Evolutionary conservation across 2,113 vertebrate species (phyloP).

Genomic region (Clarias macrocephalus): DNA sequence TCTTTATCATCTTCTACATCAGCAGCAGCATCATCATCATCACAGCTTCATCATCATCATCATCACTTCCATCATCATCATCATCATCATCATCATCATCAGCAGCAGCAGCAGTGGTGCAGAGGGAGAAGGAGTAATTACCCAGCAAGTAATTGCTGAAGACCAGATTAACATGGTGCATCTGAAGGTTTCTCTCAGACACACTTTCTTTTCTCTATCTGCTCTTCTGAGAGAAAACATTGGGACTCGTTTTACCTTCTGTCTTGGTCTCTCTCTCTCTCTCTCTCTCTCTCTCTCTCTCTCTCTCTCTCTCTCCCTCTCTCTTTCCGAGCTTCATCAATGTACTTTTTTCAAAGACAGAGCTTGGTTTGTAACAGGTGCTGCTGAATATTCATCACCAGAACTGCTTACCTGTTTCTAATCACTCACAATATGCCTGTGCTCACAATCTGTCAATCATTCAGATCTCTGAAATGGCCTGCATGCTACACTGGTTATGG

Average conservation of each 20-base stretch:
- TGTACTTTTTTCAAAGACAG: slow-evolving; percentile 52
- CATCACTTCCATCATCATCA: background rate
- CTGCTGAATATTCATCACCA: slow-evolving; percentile 73
- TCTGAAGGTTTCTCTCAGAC: background rate
- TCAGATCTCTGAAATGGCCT: slow-evolving; percentile 62
- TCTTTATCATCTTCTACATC: background rate
- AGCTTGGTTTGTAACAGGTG: slow-evolving; percentile 68
- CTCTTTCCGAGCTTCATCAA: slow-evolving; percentile 41
- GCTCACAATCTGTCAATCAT: slow-evolving; percentile 69
- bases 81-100: background rate
- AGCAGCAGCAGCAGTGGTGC: background rate
- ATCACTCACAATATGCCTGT: slow-evolving; percentile 74
- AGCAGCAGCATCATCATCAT: background rate
- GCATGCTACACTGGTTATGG: slow-evolving; percentile 56
- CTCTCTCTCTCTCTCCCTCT: background rate
- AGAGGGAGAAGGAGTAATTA: slow-evolving; percentile 1
- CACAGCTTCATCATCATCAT: background rate
- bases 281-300: background rate
- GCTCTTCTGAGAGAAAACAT: background rate
- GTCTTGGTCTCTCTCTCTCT: background rate
- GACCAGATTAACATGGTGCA: slow-evolving; percentile 4
- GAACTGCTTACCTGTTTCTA: slow-evolving; percentile 64
- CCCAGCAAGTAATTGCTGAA: slow-evolving; percentile 28
- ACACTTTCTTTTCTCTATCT: background rate
- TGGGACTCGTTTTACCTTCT: background rate